A percentile compares a stretch with the other conserved stretches of the same genome.
Conservation (phyloP, 2,113 vertebrate genomes). For the Mesocricetus auratus region DNA sequence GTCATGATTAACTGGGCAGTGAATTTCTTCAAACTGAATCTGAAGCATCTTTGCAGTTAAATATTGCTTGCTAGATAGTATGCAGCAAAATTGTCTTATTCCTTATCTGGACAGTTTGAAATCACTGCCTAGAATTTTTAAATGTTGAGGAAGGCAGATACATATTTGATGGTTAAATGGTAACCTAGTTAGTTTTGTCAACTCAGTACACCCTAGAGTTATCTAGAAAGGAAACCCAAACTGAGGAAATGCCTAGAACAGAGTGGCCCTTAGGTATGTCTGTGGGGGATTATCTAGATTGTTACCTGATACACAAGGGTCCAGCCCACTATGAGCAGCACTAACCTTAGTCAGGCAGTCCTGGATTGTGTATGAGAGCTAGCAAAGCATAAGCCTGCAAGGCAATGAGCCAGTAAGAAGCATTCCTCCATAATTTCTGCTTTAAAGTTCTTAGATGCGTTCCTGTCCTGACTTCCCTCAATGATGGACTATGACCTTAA, state of each 20-base stretch:
- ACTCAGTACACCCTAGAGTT: background rate
- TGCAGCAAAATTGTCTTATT: background rate
- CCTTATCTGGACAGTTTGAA: conserved; percentile 30
- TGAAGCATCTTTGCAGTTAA: conserved; percentile 57
- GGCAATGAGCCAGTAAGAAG: background rate
- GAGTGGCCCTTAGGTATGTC: background rate
- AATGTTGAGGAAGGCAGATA: background rate
- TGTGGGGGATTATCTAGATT: background rate
- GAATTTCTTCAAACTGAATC: background rate
- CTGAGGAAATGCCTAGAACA: background rate
- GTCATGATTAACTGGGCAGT: background rate
- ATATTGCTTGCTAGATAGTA: background rate
- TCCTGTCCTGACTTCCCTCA: background rate
- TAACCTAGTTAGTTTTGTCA: background rate
- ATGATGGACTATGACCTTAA: background rate
- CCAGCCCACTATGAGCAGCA: background rate
- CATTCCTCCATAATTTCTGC: background rate
- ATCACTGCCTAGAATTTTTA: background rate
- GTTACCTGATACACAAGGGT: background rate
- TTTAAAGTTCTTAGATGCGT: background rate
- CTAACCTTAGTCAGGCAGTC: too few species aligned
- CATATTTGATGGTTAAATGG: background rate
- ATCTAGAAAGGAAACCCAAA: too few species aligned
- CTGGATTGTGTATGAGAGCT: background rate
- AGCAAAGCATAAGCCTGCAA: too few species aligned